Evolutionary conservation across 2,797 vertebrate genomes (phyloP).

Genomic region (Sebastes vulpes): DNA sequence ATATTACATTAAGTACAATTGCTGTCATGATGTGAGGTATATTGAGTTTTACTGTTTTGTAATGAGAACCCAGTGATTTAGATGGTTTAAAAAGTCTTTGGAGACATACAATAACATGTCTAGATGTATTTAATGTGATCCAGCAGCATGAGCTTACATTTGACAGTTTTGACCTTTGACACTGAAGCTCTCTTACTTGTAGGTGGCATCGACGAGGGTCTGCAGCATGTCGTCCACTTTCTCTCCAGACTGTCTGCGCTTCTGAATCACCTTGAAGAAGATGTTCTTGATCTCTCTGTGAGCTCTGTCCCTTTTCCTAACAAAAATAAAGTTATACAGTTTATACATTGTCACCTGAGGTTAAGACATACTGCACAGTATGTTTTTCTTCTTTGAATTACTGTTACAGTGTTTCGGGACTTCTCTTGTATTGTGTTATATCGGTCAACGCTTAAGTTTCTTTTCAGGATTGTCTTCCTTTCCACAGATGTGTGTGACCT

Average conservation of each 20-base stretch:
- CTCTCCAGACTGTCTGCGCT: slow-evolving; percentile 87
- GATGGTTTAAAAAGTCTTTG: background rate
- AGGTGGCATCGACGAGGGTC: slow-evolving; percentile 93
- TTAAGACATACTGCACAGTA: background rate
- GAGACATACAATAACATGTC: background rate
- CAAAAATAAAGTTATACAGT: background rate
- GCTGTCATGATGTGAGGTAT: background rate
- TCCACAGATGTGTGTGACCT: background rate
- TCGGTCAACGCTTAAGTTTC: background rate
- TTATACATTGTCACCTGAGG: background rate
- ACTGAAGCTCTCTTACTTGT: slow-evolving; percentile 88
- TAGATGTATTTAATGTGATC: background rate
- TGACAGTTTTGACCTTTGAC: background rate
- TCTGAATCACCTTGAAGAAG: slow-evolving; percentile 94
- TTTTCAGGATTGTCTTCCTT: background rate
- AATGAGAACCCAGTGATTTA: background rate
- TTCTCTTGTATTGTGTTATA: background rate
- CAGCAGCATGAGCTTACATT: background rate
- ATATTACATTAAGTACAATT: background rate
- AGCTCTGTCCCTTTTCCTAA: slow-evolving; percentile 92
- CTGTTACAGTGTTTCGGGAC: background rate
- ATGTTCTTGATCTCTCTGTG: slow-evolving; percentile 95
- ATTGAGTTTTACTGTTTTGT: background rate
- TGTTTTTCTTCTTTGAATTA: background rate
- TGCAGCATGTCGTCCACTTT: slow-evolving; percentile 94